Conservation (phyloP, 2,888 invertebrate species). For the Azorinus chamasolen region DNA sequence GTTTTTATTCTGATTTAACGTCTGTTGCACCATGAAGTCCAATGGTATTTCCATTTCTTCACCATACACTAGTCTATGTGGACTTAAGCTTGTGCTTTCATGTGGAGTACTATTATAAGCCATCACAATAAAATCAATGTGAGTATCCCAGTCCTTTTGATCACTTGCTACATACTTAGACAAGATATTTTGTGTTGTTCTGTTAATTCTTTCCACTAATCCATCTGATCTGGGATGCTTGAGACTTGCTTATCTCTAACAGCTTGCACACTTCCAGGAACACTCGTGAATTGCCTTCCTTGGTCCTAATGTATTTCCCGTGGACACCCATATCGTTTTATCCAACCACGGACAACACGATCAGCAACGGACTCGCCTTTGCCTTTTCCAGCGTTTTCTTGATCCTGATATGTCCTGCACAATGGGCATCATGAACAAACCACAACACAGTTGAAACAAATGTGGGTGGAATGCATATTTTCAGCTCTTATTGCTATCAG, state of each 20-base stretch:
- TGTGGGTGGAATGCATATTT: no score
- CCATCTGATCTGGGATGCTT: conserved; percentile 56
- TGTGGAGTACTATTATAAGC: conserved; percentile 52
- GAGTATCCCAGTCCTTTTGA: conserved; percentile 59
- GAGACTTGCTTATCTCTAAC: conserved; percentile 57
- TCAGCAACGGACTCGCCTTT: no score
- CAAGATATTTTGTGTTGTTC: conserved; percentile 53
- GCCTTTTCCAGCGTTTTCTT: no score
- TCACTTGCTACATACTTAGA: conserved; percentile 31
- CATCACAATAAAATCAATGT: conserved; percentile 46
- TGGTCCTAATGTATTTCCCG: conserved; percentile 60
- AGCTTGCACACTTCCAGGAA: conserved; percentile 50
- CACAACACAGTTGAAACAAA: no score
- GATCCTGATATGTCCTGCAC: no score
- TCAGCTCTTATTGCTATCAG: no score
- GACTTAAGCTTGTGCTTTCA: conserved; percentile 46
- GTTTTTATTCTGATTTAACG: no score
- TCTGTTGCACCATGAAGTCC: conserved; percentile 59
- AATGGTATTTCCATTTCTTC: conserved; percentile 51
- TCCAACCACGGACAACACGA: conserved; percentile 48
- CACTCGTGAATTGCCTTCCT: conserved; percentile 63
- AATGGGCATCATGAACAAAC: no score
- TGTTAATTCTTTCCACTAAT: conserved; percentile 58
- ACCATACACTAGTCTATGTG: conserved; percentile 54
- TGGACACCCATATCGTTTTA: conserved; percentile 46